Evolutionary conservation across 2,888 invertebrate genomes (phyloP).

Genomic region (Volucella inanis): DNA sequence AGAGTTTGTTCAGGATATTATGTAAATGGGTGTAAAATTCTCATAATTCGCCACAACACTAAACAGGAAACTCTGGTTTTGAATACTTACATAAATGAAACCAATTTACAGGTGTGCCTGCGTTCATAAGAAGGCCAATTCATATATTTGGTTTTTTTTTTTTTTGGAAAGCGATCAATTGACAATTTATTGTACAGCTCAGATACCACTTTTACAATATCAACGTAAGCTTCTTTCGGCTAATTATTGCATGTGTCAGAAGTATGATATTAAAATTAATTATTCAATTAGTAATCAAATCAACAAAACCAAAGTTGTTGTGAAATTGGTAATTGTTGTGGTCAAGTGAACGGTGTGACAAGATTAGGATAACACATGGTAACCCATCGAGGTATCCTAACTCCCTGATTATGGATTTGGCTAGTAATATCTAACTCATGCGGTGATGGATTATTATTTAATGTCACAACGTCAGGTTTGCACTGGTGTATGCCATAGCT

Average conservation of each 20-base stretch:
- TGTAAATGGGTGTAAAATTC: slow-evolving; percentile 55
- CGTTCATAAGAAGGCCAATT: background rate
- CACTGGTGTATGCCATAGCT: background rate
- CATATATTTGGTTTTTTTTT: background rate
- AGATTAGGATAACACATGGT: slow-evolving; percentile 58
- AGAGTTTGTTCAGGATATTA: slow-evolving; percentile 34
- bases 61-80: background rate
- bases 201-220: too few species aligned
- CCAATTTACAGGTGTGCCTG: background rate
- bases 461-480: slow-evolving; percentile 37
- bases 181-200: background rate
- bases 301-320: slow-evolving; percentile 54
- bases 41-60: slow-evolving; percentile 11
- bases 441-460: slow-evolving; percentile 65
- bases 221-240: slow-evolving; percentile 27
- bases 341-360: slow-evolving; percentile 53
- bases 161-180: slow-evolving; percentile 11
- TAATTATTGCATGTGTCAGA: slow-evolving; percentile 53
- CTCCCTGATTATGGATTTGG: slow-evolving; percentile 28
- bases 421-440: slow-evolving; percentile 37
- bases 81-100: background rate
- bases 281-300: slow-evolving; percentile 64
- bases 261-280: slow-evolving; percentile 63
- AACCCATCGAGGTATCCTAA: background rate
- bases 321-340: slow-evolving; percentile 65